Conservation (phyloP, 2,113 vertebrate species). For the Cinclus cinclus region DNA sequence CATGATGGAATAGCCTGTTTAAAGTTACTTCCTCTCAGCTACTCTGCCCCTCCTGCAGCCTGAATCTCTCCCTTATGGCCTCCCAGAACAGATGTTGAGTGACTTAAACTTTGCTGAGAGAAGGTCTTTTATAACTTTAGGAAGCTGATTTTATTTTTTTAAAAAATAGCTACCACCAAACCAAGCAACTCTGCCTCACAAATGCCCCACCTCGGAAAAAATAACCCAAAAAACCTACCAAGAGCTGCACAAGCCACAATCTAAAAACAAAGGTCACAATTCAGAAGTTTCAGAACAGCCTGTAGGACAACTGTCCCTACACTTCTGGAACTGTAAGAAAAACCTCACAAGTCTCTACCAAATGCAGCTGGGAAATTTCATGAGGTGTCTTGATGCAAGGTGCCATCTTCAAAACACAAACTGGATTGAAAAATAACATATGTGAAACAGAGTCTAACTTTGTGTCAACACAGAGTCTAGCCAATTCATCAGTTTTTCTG, state of each 20-base stretch:
- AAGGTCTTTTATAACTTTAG: background rate
- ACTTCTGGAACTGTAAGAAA: background rate
- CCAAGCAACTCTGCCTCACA: no score
- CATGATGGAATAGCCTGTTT: background rate
- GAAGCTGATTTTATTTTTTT: background rate
- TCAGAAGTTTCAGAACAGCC: background rate
- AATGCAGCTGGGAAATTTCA: background rate
- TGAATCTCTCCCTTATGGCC: background rate
- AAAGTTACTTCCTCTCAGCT: slow-evolving; percentile 6
- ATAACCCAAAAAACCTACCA: rapidly evolving
- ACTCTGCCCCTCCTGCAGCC: background rate
- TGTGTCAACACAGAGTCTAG: background rate
- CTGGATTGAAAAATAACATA: background rate
- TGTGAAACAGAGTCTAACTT: background rate
- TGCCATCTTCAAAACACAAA: background rate
- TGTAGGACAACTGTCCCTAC: background rate
- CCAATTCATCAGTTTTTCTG: background rate
- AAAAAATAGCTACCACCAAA: background rate
- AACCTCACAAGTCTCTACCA: background rate
- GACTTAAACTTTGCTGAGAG: slow-evolving; percentile 11
- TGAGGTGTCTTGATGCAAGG: background rate
- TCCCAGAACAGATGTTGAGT: slow-evolving; percentile 30
- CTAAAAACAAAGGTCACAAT: background rate
- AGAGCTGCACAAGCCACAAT: background rate
- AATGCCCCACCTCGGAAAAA: rapidly evolving